These are phyloP conservation scores for Varanus salvator DNA, from an alignment of 2,113 vertebrate genomes.

Conservation along the genomic window DNA sequence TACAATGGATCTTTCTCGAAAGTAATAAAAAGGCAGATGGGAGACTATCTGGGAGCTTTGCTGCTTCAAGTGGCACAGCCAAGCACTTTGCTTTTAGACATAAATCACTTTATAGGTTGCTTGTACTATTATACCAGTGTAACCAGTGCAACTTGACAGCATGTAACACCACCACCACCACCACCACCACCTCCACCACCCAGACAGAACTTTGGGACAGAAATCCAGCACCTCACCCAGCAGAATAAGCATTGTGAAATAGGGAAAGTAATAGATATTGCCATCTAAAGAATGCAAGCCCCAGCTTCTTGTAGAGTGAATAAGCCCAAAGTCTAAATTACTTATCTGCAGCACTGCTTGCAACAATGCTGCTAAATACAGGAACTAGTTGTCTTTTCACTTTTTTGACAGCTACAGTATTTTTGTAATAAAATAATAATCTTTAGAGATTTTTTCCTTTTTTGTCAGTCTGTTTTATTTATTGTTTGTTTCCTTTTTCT, in stretches of 20 bases:
- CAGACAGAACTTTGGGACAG: not conserved
- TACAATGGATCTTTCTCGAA: not conserved
- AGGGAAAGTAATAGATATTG: not conserved
- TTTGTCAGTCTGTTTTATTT: not conserved
- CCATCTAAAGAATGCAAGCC: not conserved
- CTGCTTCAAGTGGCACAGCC: constrained; percentile 3
- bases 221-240: not conserved
- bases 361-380: not conserved
- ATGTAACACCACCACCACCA: not conserved
- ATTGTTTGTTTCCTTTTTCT: not conserved
- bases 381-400: not conserved
- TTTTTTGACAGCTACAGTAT: not conserved
- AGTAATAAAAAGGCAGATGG: constrained; percentile 29
- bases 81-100: constrained; percentile 14
- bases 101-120: constrained; percentile 24
- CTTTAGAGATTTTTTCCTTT: not conserved
- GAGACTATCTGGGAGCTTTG: not conserved
- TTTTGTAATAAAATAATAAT: not conserved
- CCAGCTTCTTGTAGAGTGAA: not conserved
- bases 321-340: not conserved
- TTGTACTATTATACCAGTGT: not conserved
- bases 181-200: not conserved
- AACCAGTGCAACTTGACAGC: constrained; percentile 4
- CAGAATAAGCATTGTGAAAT: not conserved
- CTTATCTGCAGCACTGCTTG: not conserved